These are phyloP conservation scores for Carettochelys insculpta DNA, from an alignment of 2,113 vertebrate genomes.

Conservation along the genomic window DNA sequence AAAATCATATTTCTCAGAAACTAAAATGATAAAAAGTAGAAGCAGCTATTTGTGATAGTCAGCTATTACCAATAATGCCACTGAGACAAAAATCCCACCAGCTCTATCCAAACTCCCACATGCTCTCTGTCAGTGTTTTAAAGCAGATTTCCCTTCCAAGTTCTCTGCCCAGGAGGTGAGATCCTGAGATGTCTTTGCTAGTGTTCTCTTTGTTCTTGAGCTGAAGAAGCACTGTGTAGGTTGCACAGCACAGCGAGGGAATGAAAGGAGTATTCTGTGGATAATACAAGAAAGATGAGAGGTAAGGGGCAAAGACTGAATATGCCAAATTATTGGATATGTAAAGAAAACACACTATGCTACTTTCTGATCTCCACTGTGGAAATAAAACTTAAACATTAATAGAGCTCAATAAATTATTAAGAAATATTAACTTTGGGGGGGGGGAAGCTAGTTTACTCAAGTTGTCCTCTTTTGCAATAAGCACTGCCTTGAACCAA, in stretches of 20 bases:
- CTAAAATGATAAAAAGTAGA: background rate
- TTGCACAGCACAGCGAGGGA: background rate
- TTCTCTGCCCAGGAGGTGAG: background rate
- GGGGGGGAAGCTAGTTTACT: background rate
- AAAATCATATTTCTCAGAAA: background rate
- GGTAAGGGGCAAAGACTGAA: background rate
- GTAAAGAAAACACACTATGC: slow-evolving; percentile 1
- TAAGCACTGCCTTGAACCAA: slow-evolving; percentile 47
- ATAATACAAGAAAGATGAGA: background rate
- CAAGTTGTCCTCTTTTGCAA: slow-evolving; percentile 43
- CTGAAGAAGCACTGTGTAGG: background rate
- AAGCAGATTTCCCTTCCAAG: background rate
- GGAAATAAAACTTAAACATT: background rate
- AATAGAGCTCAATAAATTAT: background rate
- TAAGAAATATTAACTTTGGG: background rate
- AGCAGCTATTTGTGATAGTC: background rate
- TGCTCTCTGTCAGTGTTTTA: background rate
- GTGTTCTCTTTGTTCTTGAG: background rate
- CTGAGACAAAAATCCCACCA: background rate
- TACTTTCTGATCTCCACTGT: background rate
- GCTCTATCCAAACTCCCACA: background rate
- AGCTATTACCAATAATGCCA: background rate
- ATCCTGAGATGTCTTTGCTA: background rate
- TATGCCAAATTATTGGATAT: background rate
- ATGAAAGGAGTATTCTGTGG: background rate